Evolutionary conservation across 2,888 invertebrate genomes (phyloP), one percentile per base, ranked within the genome.

Genomic region (Tachina grossa): DNA sequence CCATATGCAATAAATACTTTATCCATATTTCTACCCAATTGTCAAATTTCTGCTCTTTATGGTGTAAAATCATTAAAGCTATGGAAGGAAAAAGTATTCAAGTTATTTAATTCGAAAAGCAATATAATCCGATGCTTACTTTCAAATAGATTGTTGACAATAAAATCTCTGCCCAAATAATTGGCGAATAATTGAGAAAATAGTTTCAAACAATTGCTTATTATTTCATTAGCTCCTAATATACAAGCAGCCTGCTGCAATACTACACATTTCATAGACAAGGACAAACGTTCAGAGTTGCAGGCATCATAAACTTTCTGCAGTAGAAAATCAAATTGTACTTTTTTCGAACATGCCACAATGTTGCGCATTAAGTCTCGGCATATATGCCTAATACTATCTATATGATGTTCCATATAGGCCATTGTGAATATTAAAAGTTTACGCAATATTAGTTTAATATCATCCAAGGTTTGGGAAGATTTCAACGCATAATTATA

Each of bases 401-500:
- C 96, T 90, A 95, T 93, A 88, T 94, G 93, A 91, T 95, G 95
- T 68, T 95, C 95, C 63, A 95, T 91, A 88, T 95, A 94, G 0
- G 93, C 90, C 93, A 95, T 94, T 31, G 94, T 92, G 90, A 94
- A 95, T 31, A 91, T 90, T 39, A 91, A 75, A 43, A 92, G 69
- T 10, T 88, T 88, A 19, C 88, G 84, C 91, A 92, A 68, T 39
- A 93, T 91, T 88, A 88, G 87, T 53, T 90, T 89, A 22, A 92
- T 90, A 39, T 92, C 87, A 49, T 89, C 88, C 19, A 79, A 82
- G 66, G 90, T 87, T n/a, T 92, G 59, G 2, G 65, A 83, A 6
- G 88, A 84, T n/a, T 80, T 76, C 10, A 92, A 59, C 59, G 89
- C 88, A 76, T 88, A 88, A 59, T 41, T 81, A 4, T 88, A 71